A percentile compares a stretch with the other conserved stretches of the same genome.
phyloP scores from a whole-genome alignment of 2,888 invertebrate species.

The Brachycybe producta region DNA sequence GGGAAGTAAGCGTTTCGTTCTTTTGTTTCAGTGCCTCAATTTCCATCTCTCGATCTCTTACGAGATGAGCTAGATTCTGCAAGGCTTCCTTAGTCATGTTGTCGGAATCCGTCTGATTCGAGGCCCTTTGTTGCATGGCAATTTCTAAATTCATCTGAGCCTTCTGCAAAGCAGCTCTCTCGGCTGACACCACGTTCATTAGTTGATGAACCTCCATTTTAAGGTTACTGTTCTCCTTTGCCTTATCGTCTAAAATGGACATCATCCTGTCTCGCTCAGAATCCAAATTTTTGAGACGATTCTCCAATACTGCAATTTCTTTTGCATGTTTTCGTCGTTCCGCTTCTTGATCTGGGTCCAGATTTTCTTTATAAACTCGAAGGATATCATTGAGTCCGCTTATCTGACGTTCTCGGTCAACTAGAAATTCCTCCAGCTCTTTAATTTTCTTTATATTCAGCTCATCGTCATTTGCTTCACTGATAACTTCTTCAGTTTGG shows the following conservation, averaged over 20 bases:
- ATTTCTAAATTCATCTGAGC: slow-evolving; percentile 28
- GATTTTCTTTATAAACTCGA: slow-evolving; percentile 17
- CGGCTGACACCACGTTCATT: slow-evolving; percentile 32
- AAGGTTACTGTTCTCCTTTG: slow-evolving; percentile 32
- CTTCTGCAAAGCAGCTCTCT: slow-evolving; percentile 32
- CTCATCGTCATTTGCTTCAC: slow-evolving; percentile 7
- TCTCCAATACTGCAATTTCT: not conserved
- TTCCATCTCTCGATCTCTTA: slow-evolving; percentile 36
- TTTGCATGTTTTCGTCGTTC: not conserved
- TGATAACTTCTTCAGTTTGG: too few species aligned
- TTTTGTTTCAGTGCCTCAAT: slow-evolving; percentile 35
- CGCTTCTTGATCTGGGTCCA: slow-evolving; percentile 14
- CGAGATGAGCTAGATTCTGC: slow-evolving; percentile 33
- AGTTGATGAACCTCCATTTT: slow-evolving; percentile 34
- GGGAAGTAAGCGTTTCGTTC: slow-evolving; percentile 31
- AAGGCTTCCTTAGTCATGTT: slow-evolving; percentile 36
- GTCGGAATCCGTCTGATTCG: slow-evolving; percentile 7
- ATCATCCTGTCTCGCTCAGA: slow-evolving; percentile 30
- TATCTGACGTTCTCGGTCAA: slow-evolving; percentile 8
- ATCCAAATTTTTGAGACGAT: not conserved
- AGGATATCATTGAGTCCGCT: slow-evolving; percentile 12
- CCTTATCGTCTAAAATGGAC: slow-evolving; percentile 34
- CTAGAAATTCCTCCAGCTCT: slow-evolving; percentile 4
- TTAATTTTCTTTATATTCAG: too few species aligned
- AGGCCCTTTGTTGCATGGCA: slow-evolving; percentile 11